Evolutionary conservation across 2,888 invertebrate species (phyloP), one percentile per base, ranked within the genome.

Genomic region (Aricia artaxerxes): DNA sequence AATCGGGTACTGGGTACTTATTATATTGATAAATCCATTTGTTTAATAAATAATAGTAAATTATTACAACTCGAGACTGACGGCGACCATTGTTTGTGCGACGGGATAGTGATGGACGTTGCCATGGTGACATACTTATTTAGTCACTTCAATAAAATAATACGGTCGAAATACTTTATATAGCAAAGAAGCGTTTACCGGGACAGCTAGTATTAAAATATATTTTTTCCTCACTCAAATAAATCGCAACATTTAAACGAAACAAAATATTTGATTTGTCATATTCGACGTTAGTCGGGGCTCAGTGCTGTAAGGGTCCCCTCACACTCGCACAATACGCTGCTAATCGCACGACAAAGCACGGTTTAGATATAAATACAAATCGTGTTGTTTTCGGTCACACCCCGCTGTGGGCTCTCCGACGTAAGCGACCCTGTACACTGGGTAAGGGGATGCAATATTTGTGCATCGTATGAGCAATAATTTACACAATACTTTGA

Each of bases 311-410:
- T 86, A 85, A 87, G 85, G 85, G 85, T 83, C 80, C 81, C 80
- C 79, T 79, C 83, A 87, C 91, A 91, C 91, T 91, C 86, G 84
- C 86, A 79, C 91, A 93, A 91, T 90, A 87, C 90, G 87, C 87
- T 86, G 86, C 92, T 94, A 94, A 94, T 94, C 93, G 93, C 90
- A 85, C 87, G 87, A 94, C 93, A 93, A 94, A 88, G 90, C 85
- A 89, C 88, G 92, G 91, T 92, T 93, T 91, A 90, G 91, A 88
- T 91, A 92, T 92, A 92, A 93, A 93, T 92, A 93, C 92, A 93
- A 90, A 92, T 92, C 93, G 92, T 90, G 94, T 93, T 93, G 94
- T 94, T 93, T 92, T 93, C 91, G 92, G 90, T 90, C 83, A 87
- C 87, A 86, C 90, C 91, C 90, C 83, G 87, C 83, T 81, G 85